These are phyloP conservation scores for Callosobruchus maculatus DNA, from an alignment of 2,888 invertebrate genomes.

Conservation along the genomic window DNA sequence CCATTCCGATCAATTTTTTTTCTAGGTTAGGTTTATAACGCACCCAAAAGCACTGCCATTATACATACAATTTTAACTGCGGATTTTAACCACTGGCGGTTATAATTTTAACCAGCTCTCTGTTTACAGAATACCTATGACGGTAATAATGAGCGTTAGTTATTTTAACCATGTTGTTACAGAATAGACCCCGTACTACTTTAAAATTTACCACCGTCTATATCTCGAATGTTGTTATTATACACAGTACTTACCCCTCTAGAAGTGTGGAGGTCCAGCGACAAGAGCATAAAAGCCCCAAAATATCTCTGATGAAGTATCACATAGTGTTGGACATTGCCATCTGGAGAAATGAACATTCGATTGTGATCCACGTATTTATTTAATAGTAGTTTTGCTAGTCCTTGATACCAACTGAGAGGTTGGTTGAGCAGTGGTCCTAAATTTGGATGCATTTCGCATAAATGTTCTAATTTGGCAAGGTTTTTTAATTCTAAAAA, in stretches of 20 bases:
- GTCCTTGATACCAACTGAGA: conserved; percentile 61
- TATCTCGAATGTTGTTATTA: no score
- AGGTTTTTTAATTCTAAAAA: conserved; percentile 62
- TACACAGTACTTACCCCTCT: conserved; percentile 56
- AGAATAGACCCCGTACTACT: no score
- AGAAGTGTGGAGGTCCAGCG: conserved; percentile 56
- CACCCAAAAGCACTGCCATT: no score
- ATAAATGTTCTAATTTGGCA: conserved; percentile 57
- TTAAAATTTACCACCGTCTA: no score
- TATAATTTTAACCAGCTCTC: no score
- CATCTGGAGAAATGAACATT: conserved; percentile 58
- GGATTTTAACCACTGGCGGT: no score
- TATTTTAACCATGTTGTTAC: no score
- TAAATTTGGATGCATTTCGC: conserved; percentile 58
- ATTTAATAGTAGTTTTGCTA: conserved; percentile 57
- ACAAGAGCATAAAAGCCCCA: conserved; percentile 64
- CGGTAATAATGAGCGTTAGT: no score
- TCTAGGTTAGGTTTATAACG: no score
- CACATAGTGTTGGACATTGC: conserved; percentile 58
- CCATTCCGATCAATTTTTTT: no score
- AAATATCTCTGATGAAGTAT: conserved; percentile 61
- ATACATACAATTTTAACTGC: no score
- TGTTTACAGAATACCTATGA: no score
- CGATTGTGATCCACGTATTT: conserved; percentile 60
- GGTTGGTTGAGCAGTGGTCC: conserved; percentile 58